Percentiles rank a stretch among this genome's conserved stretches.
phyloP scores from a whole-genome alignment of 2,113 vertebrate genomes.

The Sebastes schlegelii region DNA sequence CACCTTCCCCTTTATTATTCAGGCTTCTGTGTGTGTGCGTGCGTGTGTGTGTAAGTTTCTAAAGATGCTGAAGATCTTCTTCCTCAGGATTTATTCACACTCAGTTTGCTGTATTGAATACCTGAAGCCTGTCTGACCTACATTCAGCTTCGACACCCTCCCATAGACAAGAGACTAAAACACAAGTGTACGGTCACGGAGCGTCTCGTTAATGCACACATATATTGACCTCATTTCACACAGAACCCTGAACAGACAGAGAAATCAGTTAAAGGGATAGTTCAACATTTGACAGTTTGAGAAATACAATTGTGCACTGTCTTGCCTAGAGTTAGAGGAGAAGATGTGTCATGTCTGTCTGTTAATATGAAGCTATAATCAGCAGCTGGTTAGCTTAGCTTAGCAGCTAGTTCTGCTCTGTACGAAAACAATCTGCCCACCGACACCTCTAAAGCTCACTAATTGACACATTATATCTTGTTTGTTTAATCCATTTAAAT shows the following conservation, averaged over 20 bases:
- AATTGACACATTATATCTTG: too few species aligned
- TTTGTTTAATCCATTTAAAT: too few species aligned
- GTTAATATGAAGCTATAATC: neutral
- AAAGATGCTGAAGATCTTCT: slow-evolving; percentile 8
- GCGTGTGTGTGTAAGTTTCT: neutral
- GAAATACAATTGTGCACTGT: neutral
- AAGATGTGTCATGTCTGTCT: neutral
- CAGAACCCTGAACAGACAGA: neutral
- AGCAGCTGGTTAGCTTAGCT: neutral
- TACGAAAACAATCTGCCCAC: too few species aligned
- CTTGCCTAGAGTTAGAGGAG: neutral
- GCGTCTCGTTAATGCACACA: neutral
- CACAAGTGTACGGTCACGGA: neutral
- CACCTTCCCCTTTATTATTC: slow-evolving; percentile 14
- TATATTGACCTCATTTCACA: neutral
- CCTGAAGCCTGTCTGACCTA: slow-evolving; percentile 46
- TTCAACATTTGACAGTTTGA: neutral
- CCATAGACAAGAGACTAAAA: neutral
- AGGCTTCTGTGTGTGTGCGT: neutral
- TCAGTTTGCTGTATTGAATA: slow-evolving; percentile 13
- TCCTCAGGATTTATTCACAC: slow-evolving; percentile 1
- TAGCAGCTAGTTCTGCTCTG: too few species aligned
- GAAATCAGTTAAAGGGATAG: neutral
- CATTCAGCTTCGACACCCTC: slow-evolving; percentile 47
- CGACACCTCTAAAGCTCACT: too few species aligned